These are phyloP conservation scores for Chaetophractus vellerosus DNA, from an alignment of 2,797 vertebrate species.

Conservation along the genomic window DNA sequence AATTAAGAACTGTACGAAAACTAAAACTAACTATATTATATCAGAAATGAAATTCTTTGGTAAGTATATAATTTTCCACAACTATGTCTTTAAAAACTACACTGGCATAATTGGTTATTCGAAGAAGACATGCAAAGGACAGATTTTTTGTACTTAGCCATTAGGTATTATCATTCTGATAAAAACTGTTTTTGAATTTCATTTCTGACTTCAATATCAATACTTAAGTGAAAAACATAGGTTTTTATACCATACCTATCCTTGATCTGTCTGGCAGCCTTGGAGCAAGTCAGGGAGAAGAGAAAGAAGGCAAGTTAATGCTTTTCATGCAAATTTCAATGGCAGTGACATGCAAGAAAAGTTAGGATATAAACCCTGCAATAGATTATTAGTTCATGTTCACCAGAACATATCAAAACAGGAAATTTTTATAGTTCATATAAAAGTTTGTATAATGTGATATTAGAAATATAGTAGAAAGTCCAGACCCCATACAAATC, in stretches of 20 bases:
- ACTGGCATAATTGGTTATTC: conserved; percentile 23
- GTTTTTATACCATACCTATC: conserved; percentile 95
- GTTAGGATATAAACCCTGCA: conserved; percentile 83
- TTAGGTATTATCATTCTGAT: conserved; percentile 54
- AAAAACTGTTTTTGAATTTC: conserved; percentile 82
- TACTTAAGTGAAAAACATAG: conserved; percentile 85
- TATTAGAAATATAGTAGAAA: conserved; percentile 79
- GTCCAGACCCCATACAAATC: conserved; percentile 36
- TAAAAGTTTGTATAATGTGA: conserved; percentile 73
- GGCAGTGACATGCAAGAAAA: conserved; percentile 90
- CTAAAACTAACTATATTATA: conserved; percentile 82
- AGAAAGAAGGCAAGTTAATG: conserved; percentile 92
- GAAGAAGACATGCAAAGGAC: conserved; percentile 29
- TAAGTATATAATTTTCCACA: conserved; percentile 67
- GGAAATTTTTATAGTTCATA: conserved; percentile 57
- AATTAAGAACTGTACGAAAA: conserved; percentile 75
- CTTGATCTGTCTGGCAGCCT: conserved; percentile 98
- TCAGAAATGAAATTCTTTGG: conserved; percentile 87
- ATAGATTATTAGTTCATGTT: conserved; percentile 74
- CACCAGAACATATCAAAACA: conserved; percentile 77
- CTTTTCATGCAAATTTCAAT: conserved; percentile 91
- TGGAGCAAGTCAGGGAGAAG: conserved; percentile 90
- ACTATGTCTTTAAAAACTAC: conserved; percentile 56
- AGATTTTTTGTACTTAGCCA: conserved; percentile 51
- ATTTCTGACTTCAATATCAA: conserved; percentile 85